phyloP scores from a whole-genome alignment of 2,797 vertebrate genomes.

The Scolopax rusticola region DNA sequence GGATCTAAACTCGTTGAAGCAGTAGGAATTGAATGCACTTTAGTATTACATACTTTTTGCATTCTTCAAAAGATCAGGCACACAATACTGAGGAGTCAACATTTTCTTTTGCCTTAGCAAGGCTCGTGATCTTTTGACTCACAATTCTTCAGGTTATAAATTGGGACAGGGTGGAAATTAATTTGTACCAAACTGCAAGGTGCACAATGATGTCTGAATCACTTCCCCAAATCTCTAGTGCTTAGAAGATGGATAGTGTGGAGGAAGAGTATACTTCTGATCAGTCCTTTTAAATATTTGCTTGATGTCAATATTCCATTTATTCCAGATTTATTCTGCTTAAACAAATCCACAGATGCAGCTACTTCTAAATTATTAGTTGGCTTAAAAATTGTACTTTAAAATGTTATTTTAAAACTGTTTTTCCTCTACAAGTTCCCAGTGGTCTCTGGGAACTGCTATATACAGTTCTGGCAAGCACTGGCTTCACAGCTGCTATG shows the following conservation, averaged over 20 bases:
- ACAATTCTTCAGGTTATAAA: neutral
- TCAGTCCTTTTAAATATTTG: neutral
- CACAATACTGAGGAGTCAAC: neutral
- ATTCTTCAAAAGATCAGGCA: neutral
- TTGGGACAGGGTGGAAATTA: neutral
- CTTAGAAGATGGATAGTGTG: neutral
- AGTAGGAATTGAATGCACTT: neutral
- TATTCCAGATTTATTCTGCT: neutral
- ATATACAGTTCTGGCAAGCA: slow-evolving; percentile 33
- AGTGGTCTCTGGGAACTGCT: slow-evolving; percentile 2
- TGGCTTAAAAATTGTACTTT: neutral
- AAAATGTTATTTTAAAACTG: slow-evolving; percentile 33
- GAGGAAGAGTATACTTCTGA: neutral
- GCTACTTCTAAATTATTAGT: neutral
- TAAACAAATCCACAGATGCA: neutral
- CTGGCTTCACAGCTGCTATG: slow-evolving; percentile 17
- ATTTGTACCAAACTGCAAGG: neutral
- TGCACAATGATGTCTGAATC: neutral
- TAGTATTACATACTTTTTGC: neutral
- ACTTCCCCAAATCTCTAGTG: neutral
- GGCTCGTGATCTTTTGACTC: neutral
- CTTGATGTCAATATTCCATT: slow-evolving; percentile 1
- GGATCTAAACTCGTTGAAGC: neutral
- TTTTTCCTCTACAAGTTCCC: slow-evolving; percentile 3
- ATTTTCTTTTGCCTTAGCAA: neutral